Base-by-base conservation (phyloP, 2,888 invertebrate species). In the Scaptomyza cyrtandrae region DNA sequence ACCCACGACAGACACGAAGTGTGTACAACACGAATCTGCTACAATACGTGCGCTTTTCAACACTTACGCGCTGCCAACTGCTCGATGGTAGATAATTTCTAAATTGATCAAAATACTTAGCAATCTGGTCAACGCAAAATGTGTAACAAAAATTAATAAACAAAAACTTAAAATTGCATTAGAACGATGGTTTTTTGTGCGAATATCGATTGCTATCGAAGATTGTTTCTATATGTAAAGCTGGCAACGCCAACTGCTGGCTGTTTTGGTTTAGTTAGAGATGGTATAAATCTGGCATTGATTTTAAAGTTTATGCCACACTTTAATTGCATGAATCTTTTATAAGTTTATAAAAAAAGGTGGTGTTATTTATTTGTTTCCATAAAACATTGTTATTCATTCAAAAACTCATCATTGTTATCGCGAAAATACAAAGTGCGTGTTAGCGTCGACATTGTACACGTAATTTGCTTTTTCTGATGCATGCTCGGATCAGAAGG, bases 401-500 rank as follows among this genome's bases (percentile, higher is more conserved):
- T 37, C 0, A 14, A 44, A n/a, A 3, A 6, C 0, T 50, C 31
- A 5, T 2, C n/a, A 37, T 37, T 31, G 0, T 93, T 93, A 60
- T 91, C 88, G 11, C 93, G 93, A 91, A 97, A 96, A 72, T 94
- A 93, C 65, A 97, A 93, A 74, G 96, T 93, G 78, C 97, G 94
- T 4, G 97, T 98, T n/a, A 98, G 93, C 96, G 97, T 98, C 58
- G 96, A 96, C 16, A 97, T 97, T 61, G 97, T 94, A 90, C 97
- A 97, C 13, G 98, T 97, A 81, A 98, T 97, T 92, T 98, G 98
- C 89, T 98, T 98, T 90, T 97, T 97, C 80, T 95, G 94, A 90
- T 97, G 96, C 97, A 97, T 97, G 1, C 93, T 93, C 11, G 93
- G 92, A 80, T 94, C 94, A 77, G 95, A 95, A 1, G 97, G 96